These are phyloP conservation scores for Ceramica pisi DNA, from an alignment of 2,888 invertebrate species.

Conservation along the genomic window DNA sequence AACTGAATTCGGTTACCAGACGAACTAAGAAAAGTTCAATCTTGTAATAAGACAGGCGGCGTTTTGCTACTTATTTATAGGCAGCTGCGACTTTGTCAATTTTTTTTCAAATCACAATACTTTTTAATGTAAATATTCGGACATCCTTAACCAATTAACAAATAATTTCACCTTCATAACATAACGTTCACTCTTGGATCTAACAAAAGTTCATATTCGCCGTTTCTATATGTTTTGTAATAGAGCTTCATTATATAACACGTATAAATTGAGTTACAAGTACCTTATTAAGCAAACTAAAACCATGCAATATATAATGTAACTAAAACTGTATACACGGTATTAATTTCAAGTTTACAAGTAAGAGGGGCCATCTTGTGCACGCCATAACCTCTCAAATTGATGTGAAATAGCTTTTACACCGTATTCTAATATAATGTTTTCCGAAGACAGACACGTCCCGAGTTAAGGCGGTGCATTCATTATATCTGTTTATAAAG, in stretches of 20 bases:
- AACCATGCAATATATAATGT: too few relatives aligned
- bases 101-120: background rate
- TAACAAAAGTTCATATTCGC: background rate
- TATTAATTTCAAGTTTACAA: background rate
- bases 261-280: background rate
- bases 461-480: background rate
- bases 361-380: background rate
- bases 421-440: background rate
- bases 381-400: background rate
- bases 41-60: background rate
- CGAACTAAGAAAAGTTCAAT: background rate
- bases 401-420: conserved; percentile 1
- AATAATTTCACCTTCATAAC: background rate
- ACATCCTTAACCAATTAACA: background rate
- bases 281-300: too few relatives aligned
- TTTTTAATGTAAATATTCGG: background rate
- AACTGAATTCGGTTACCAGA: background rate
- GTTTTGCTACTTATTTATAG: background rate
- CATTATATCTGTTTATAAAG: conserved; percentile 21
- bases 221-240: background rate
- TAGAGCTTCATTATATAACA: too few relatives aligned
- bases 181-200: background rate
- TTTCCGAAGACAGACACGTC: background rate
- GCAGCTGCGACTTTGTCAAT: background rate
- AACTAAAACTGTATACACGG: too few relatives aligned